Base-by-base conservation (phyloP, 1,140 invertebrate species). In the Papilio polyxenes region DNA sequence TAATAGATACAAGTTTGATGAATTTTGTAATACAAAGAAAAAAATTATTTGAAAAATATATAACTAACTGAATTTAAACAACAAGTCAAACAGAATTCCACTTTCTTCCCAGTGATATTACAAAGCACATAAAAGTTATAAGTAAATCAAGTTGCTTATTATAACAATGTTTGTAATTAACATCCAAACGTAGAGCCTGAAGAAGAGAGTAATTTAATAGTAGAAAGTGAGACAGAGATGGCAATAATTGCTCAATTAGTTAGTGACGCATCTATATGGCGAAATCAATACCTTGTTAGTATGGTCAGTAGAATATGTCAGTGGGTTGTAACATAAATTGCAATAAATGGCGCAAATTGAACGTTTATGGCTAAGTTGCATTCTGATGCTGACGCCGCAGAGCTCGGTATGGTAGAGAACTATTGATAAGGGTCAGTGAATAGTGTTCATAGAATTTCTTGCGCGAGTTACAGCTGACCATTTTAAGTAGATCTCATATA, bases 311-410 rank as follows among this genome's bases (percentile, higher is more conserved):
- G 20, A 65, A 65, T 40, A 72, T 72, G 65, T 72, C 65, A 72
- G 11, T 72, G 11, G 65, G 65, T 72, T 40, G 62, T 69, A 69
- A 40, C 65, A 72, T 72, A 72, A 72, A 72, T 72, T 37, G 65
- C 65, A 72, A 72, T 37, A 72, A 72, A 72, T 72, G 10, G 31
- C 65, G 11, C 65, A 17, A 72, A 72, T 15, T 37, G 31, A 40
- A 72, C 65, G 23, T 7, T 72, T 72, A 72, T 17, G 65, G 11
- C 8, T 13, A 72, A 72, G 31, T 10, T 72, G 11, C 65, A 72
- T 72, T 72, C 65, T 37, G 20, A 20, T 10, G 23, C 59, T 62
- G 62, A 69, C 13, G 65, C 23, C 9, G 11, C 10, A 13, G 13
- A 65, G 20, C 62, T 65, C 23, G 9, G 23, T 13, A 65, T 31